Percentiles rank a stretch among this genome's conserved stretches.
Conservation (phyloP, 2,797 vertebrate genomes). For the Etheostoma nigrum region DNA sequence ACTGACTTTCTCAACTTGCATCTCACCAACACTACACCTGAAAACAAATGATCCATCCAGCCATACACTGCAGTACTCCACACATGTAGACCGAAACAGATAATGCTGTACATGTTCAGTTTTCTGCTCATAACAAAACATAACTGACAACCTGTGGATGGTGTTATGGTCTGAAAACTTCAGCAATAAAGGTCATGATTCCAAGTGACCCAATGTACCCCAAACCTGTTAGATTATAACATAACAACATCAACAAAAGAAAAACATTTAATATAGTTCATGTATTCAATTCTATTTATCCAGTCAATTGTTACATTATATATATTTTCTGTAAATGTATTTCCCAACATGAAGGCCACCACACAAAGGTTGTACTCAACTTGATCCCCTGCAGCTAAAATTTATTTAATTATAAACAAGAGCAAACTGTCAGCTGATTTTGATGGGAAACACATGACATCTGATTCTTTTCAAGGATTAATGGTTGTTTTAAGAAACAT, state of each 20-base stretch:
- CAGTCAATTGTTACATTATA: background rate
- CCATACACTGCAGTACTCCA: background rate
- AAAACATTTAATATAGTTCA: background rate
- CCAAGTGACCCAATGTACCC: background rate
- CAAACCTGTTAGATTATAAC: background rate
- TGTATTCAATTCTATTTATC: background rate
- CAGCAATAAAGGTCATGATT: background rate
- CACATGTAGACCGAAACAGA: background rate
- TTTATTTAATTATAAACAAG: background rate
- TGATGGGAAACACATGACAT: background rate
- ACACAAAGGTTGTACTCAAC: background rate
- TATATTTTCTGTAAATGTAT: background rate
- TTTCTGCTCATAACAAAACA: background rate
- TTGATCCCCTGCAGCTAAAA: conserved; percentile 1
- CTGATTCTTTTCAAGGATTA: background rate
- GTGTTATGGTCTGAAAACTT: background rate
- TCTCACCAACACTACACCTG: background rate
- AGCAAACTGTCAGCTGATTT: background rate
- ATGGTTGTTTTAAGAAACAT: background rate
- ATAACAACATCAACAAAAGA: background rate
- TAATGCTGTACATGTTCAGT: background rate
- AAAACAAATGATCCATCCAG: background rate
- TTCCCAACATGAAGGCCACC: background rate
- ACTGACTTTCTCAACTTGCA: background rate
- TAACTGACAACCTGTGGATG: background rate